Conservation (phyloP, 2,113 vertebrate species). For the Dissostichus mawsoni region DNA sequence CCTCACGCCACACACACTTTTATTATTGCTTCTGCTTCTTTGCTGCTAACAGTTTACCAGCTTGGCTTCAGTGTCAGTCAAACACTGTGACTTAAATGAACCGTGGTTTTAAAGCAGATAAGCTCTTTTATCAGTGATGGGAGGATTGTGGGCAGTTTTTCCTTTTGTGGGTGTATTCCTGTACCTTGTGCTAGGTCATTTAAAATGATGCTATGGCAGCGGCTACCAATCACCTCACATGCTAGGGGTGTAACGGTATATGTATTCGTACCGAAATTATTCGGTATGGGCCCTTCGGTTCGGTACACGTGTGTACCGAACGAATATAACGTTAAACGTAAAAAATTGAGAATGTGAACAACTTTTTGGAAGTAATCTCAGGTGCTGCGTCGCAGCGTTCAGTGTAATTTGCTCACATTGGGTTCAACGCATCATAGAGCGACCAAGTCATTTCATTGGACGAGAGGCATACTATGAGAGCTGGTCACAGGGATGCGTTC, state of each 20-base stretch:
- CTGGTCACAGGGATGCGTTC: too few relatives aligned
- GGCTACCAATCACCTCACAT: slow-evolving; percentile 8
- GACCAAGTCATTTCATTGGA: too few relatives aligned
- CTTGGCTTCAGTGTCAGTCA: slow-evolving; percentile 28
- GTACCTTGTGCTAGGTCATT: slow-evolving; percentile 9
- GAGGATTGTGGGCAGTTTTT: background rate
- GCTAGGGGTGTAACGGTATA: background rate
- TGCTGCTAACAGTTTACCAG: slow-evolving; percentile 41
- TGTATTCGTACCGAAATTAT: too few relatives aligned
- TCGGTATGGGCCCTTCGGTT: too few relatives aligned
- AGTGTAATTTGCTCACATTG: too few relatives aligned
- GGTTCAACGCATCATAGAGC: too few relatives aligned
- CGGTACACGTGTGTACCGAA: too few relatives aligned
- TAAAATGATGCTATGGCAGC: background rate
- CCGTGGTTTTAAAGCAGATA: slow-evolving; percentile 13
- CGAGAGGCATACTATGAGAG: too few relatives aligned
- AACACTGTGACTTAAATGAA: slow-evolving; percentile 6
- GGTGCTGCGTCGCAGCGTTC: too few relatives aligned
- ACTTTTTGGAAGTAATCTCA: too few relatives aligned
- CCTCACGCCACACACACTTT: background rate
- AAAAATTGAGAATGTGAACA: too few relatives aligned
- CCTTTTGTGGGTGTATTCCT: background rate
- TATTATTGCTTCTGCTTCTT: slow-evolving; percentile 38
- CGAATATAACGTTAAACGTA: too few relatives aligned
- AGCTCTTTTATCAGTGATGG: slow-evolving; percentile 1